Conservation (phyloP, 2,113 vertebrate genomes). For the Pantherophis guttatus region DNA sequence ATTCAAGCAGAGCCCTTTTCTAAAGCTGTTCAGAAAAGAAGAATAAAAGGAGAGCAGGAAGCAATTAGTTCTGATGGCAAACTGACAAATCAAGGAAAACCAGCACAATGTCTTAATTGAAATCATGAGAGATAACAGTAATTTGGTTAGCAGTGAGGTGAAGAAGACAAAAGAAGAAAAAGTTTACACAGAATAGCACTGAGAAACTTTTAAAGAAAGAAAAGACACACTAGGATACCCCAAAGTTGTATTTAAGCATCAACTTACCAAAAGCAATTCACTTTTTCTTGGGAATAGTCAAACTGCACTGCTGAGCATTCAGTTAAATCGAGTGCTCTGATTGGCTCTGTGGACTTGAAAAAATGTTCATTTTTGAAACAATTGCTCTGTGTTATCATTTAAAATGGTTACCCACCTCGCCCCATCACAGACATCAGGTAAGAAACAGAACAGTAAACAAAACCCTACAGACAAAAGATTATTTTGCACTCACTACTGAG, state of each 20-base stretch:
- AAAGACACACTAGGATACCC: neutral
- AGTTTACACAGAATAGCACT: neutral
- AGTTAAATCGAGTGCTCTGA: slow-evolving; percentile 85
- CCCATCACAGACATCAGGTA: neutral
- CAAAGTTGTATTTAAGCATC: neutral
- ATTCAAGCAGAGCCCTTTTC: neutral
- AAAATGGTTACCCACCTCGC: neutral
- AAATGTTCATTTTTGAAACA: slow-evolving; percentile 40
- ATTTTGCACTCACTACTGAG: neutral
- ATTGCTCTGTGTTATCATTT: neutral
- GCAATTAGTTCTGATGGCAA: neutral
- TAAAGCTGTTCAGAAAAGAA: neutral
- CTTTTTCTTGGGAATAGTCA: slow-evolving; percentile 90
- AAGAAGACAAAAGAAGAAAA: neutral
- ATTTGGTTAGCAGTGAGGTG: too few species aligned
- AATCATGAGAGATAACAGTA: neutral
- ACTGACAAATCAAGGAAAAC: neutral
- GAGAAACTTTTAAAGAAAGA: neutral
- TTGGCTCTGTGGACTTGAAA: slow-evolving; percentile 84
- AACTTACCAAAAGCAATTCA: slow-evolving; percentile 97
- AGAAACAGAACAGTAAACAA: neutral
- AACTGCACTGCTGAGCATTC: slow-evolving; percentile 94
- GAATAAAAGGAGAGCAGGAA: neutral
- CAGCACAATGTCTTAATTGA: neutral
- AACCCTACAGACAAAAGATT: neutral